Percentiles rank a stretch among this genome's conserved stretches.
These are phyloP conservation scores for Philonicus albiceps DNA, from an alignment of 2,888 invertebrate genomes.

Conservation along the genomic window DNA sequence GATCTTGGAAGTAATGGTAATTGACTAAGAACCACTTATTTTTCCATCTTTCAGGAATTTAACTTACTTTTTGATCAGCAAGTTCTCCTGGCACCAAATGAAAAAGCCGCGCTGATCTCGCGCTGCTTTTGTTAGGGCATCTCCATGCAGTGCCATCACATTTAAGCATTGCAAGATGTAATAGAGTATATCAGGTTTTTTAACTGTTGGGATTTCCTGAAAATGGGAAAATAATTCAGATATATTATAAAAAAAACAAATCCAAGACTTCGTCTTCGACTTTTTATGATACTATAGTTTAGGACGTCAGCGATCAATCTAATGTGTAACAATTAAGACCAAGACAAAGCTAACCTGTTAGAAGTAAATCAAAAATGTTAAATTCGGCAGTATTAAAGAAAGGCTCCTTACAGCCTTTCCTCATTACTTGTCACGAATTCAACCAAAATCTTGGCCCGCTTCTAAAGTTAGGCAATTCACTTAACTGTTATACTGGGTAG, in stretches of 20 bases:
- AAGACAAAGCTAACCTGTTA: no score
- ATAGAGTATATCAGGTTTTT: slow-evolving; percentile 91
- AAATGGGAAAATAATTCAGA: background rate
- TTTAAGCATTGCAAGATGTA: slow-evolving; percentile 92
- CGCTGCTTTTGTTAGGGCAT: slow-evolving; percentile 85
- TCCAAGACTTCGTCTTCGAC: no score
- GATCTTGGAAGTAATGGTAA: background rate
- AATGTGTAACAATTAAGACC: no score
- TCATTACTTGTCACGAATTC: no score
- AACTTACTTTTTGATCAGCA: slow-evolving; percentile 87
- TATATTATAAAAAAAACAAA: background rate
- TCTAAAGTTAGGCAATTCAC: no score
- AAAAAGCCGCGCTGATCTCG: slow-evolving; percentile 91
- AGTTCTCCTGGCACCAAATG: slow-evolving; percentile 95
- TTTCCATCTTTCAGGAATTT: background rate
- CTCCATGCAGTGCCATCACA: slow-evolving; percentile 90
- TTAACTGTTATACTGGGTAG: no score
- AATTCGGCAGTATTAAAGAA: no score
- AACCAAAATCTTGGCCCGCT: no score
- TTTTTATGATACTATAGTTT: no score
- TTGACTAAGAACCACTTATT: background rate
- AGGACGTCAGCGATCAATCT: no score
- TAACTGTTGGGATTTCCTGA: slow-evolving; percentile 79
- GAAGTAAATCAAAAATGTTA: no score
- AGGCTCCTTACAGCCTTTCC: no score